Evolutionary conservation across 2,797 vertebrate species (phyloP).

Genomic region (Parauchenoglanis punctatus): DNA sequence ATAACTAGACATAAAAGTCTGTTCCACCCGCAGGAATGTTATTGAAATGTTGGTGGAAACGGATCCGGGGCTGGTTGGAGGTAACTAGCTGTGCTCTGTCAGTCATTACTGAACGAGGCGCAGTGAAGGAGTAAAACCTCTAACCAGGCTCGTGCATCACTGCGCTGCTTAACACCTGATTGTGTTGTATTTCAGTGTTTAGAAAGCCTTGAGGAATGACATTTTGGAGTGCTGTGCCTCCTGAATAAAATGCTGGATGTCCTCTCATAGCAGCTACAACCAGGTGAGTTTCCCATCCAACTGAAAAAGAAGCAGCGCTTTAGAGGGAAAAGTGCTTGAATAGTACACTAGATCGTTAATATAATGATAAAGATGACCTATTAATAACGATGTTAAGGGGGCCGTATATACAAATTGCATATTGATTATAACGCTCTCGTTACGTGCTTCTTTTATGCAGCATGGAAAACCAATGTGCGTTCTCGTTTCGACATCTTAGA

Average conservation of each 20-base stretch:
- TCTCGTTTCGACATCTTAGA: background rate
- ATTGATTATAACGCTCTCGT: background rate
- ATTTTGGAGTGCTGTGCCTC: conserved; percentile 76
- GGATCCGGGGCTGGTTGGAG: background rate
- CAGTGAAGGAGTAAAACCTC: background rate
- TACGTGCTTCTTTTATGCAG: background rate
- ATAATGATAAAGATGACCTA: background rate
- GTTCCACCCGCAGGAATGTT: background rate
- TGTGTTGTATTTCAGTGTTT: conserved; percentile 62
- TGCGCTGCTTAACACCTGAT: background rate
- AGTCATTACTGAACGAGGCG: background rate
- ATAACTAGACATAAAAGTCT: background rate
- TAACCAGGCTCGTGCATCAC: background rate
- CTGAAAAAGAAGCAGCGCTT: background rate
- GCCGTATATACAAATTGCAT: background rate
- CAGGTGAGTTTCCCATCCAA: conserved; percentile 64
- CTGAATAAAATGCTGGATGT: conserved; percentile 82
- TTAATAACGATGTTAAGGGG: background rate
- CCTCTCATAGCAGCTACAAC: conserved; percentile 68
- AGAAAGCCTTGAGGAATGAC: conserved; percentile 77
- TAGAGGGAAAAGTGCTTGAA: background rate
- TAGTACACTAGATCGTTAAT: background rate
- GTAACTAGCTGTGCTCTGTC: background rate
- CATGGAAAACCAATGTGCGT: background rate
- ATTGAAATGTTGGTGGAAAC: background rate